These are phyloP conservation scores for Simalia tracyae DNA, from an alignment of 2,797 vertebrate genomes.

Conservation along the genomic window DNA sequence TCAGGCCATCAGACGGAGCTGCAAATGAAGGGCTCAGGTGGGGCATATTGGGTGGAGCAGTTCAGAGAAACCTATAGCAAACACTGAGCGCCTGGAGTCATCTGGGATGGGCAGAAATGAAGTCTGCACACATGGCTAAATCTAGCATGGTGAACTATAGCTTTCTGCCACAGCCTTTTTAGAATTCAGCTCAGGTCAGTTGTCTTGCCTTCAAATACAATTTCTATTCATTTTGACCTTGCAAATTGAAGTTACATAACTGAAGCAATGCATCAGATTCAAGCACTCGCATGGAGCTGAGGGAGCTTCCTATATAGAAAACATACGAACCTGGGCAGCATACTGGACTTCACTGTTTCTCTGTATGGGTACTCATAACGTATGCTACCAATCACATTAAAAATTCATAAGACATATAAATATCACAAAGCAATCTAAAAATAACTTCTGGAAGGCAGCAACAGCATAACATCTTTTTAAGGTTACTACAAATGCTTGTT, in stretches of 20 bases:
- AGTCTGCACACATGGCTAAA: not conserved
- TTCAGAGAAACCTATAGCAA: not conserved
- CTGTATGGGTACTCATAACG: not conserved
- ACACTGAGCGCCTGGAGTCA: not conserved
- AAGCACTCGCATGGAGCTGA: not conserved
- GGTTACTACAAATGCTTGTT: not conserved
- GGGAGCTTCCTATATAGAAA: not conserved
- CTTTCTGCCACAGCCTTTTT: not conserved
- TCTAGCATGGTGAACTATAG: not conserved
- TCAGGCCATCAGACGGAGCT: constrained; percentile 56
- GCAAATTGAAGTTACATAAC: not conserved
- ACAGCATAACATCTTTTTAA: not conserved
- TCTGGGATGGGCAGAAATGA: constrained; percentile 18
- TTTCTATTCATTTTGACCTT: constrained; percentile 20
- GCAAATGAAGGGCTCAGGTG: not conserved
- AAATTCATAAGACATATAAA: not conserved
- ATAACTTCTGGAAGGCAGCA: not conserved
- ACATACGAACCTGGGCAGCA: not conserved
- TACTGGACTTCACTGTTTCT: not conserved
- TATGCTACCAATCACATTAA: not conserved
- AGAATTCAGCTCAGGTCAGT: not conserved
- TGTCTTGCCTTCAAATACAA: constrained; percentile 21
- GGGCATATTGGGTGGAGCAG: not conserved
- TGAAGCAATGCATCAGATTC: not conserved
- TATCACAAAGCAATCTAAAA: not conserved